Evolutionary conservation across 2,888 invertebrate species (phyloP).

Genomic region (Morpho achilles): DNA sequence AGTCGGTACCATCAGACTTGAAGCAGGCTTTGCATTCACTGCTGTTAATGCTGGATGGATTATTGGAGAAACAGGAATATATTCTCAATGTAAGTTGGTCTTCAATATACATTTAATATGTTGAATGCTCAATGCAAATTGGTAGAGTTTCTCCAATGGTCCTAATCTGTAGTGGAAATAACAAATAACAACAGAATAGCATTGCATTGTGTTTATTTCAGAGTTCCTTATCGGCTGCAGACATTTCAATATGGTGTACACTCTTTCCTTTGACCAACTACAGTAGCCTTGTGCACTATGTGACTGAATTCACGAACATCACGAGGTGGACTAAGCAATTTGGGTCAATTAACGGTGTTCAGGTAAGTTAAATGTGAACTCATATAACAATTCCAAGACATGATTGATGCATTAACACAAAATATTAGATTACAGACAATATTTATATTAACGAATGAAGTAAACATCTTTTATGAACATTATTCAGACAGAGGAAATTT

Average conservation of each 20-base stretch:
- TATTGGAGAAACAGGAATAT: constrained; percentile 73
- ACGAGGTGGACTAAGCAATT: constrained; percentile 81
- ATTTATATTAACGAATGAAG: too few relatives aligned
- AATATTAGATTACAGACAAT: too few relatives aligned
- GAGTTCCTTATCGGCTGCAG: constrained; percentile 82
- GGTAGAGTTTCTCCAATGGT: too few relatives aligned
- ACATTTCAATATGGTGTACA: constrained; percentile 86
- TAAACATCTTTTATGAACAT: too few relatives aligned
- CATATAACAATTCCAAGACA: too few relatives aligned
- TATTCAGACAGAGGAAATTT: too few relatives aligned
- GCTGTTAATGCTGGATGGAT: constrained; percentile 78
- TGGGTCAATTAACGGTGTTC: constrained; percentile 74
- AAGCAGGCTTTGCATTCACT: constrained; percentile 76
- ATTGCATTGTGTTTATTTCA: constrained; percentile 44
- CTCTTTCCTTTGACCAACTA: constrained; percentile 82
- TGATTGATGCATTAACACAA: not conserved
- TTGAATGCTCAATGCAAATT: too few relatives aligned
- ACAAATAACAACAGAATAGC: too few relatives aligned
- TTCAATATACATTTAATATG: not conserved
- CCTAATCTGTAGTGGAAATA: too few relatives aligned
- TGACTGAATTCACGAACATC: constrained; percentile 74
- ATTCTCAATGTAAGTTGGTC: constrained; percentile 76
- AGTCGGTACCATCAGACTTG: constrained; percentile 73
- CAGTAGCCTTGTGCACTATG: constrained; percentile 76
- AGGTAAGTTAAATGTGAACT: constrained; percentile 56